Base-by-base conservation (phyloP, 2,797 vertebrate species). In the Myiothlypis chrysogaster region DNA sequence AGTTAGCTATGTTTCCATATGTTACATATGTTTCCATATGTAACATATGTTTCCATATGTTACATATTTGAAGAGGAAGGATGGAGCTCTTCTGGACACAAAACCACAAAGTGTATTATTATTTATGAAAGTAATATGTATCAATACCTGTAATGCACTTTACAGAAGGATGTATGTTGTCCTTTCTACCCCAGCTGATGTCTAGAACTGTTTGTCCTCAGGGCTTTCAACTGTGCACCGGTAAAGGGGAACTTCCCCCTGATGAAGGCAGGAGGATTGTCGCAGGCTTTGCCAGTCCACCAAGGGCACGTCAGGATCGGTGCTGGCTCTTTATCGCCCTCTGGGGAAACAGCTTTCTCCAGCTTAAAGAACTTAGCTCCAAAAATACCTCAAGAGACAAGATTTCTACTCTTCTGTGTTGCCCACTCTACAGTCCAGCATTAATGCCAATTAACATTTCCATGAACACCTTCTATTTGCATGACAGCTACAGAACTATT, bases 71-170 rank as follows among this genome's bases (percentile, higher is more conserved):
- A 57, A 83, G 49, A 72, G 47, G 64, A 84, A 73, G 27, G 14
- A 37, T 37, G 43, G n/a, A 43, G 8, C 3, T 55, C 71, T 77
- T 77, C 39, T 63, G 49, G 34, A 43, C 22, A 43, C 8, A 64
- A 6, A 3, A 27, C 3, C 4, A 13, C 10, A 46, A 3, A 27
- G 3, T n/a, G 2, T 5, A n/a, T 56, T 65, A 39, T 21, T 46
- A 47, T 63, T 88, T 83, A 28, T 77, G 32, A 64, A 83, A 91
- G 50, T 30, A 93, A 19, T 8, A 17, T 9, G 10, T 43, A 32
- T 19, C 23, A 69, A 12, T 43, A 49, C 41, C 9, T 41, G 28
- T 25, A 79, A 75, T 34, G 12, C 18, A 28, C 43, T 88, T 83
- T 57, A 35, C 17, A 56, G 34, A 72, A 77, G 34, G 18, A 28